A percentile compares a stretch with the other conserved stretches of the same genome.
Conservation (phyloP, 2,113 vertebrate species). For the Callocephalon fimbriatum region DNA sequence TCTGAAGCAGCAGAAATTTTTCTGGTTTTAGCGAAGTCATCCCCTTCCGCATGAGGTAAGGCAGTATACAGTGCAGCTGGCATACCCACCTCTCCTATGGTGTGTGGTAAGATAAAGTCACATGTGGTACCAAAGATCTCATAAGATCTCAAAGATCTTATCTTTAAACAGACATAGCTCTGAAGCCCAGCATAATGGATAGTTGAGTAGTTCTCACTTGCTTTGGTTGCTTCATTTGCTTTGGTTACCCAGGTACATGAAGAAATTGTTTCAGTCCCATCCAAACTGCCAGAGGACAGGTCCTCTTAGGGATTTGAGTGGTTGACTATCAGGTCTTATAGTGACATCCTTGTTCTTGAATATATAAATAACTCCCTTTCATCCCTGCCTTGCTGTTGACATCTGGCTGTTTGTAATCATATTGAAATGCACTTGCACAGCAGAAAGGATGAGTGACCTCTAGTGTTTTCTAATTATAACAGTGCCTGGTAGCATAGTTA, state of each 20-base stretch:
- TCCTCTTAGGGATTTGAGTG: neutral
- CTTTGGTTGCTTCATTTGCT: neutral
- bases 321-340: neutral
- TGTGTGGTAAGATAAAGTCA: neutral
- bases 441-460: slow-evolving; percentile 27
- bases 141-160: neutral
- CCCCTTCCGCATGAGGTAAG: neutral
- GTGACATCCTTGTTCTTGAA: neutral
- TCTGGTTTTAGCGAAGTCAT: neutral
- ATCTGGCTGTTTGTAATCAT: slow-evolving; percentile 33
- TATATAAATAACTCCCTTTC: neutral
- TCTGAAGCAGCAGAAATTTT: neutral
- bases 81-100: neutral
- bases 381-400: neutral
- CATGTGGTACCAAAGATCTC: neutral
- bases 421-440: neutral
- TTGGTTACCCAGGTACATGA: neutral
- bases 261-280: neutral
- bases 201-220: neutral
- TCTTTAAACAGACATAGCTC: neutral
- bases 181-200: neutral
- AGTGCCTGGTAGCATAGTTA: neutral
- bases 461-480: slow-evolving; percentile 36
- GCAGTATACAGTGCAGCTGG: neutral
- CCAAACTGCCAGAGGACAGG: neutral